Evolutionary conservation across 2,888 invertebrate genomes (phyloP), one percentile per base, ranked within the genome.

Genomic region (Pasiphila rectangulata): DNA sequence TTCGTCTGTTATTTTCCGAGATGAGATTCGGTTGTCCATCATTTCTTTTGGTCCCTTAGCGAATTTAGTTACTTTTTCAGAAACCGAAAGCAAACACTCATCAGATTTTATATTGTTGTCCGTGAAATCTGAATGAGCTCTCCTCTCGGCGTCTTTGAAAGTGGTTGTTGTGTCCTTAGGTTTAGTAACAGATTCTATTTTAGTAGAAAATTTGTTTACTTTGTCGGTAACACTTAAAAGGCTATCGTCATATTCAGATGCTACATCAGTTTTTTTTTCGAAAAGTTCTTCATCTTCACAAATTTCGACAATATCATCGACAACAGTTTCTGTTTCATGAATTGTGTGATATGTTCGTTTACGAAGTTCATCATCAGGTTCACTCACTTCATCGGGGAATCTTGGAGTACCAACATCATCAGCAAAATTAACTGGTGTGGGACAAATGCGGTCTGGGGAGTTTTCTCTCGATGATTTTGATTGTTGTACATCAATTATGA

Each of bases 381-480:
- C 94, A 61, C 90, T 91, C 0, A 94, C 92, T 64, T 91, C 90
- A 71, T 95, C 94, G 0, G 95, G 94, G 67, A 93, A 94, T 43
- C 94, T 89, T 2, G 93, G 93, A 41, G 89, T 90, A 35, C 91
- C 90, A 1, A 90, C 88, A 49, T 91, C 90, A 35, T 91, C 91
- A 36, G 85, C 82, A 4, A 90, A 88, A 24, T 90, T 89, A 2
- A 93, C 89, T 0, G 93, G 93, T 5, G 91, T 90, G 0, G 93
- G 93, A 61, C 93, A 92, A 43, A 93, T 90, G 50, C 92, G 90
- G 66, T 94, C 93, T 0, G 94, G 94, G 2, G 94, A 93, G 37
- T 93, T 93, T 73, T 94, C 94, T 10, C 94, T 81, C 0, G 94
- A 94, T 36, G 94, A 94, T 75, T 93, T 93, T 0, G 94, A 93